Evolutionary conservation across 2,113 vertebrate genomes (phyloP).

Genomic region (Pseudorectes ferrugineus): DNA sequence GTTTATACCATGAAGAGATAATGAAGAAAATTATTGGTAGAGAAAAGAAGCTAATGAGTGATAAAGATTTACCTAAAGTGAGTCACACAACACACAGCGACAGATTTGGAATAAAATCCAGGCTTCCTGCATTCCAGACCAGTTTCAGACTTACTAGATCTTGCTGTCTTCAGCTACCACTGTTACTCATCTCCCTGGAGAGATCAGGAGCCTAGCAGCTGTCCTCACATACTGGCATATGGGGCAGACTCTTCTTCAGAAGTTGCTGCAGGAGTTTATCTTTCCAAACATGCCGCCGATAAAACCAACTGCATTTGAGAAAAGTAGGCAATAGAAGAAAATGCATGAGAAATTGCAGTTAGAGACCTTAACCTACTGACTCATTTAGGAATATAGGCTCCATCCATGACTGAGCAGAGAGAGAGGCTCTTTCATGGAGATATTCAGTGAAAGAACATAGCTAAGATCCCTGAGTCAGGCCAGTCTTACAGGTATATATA

Average conservation of each 20-base stretch:
- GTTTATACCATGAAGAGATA: not conserved
- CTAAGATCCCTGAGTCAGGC: not conserved
- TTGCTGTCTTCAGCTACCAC: not conserved
- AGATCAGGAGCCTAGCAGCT: not conserved
- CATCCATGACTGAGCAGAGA: accelerated
- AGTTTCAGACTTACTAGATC: not conserved
- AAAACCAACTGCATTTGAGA: not conserved
- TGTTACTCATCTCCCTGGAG: not conserved
- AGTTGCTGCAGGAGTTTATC: not conserved
- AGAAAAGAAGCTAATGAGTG: not conserved
- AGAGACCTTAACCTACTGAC: not conserved
- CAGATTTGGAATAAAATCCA: not conserved
- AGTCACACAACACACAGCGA: not conserved
- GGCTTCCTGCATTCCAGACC: not conserved
- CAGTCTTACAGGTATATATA: accelerated
- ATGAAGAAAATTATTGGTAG: not conserved
- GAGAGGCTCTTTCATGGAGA: not conserved
- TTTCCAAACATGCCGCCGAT: not conserved
- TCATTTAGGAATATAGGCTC: not conserved
- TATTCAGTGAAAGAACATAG: not conserved
- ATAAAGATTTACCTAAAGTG: not conserved
- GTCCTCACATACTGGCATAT: not conserved
- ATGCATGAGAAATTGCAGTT: not conserved
- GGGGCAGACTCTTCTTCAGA: not conserved
- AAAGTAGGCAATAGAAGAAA: not conserved